These are phyloP conservation scores for Mobula hypostoma DNA, from an alignment of 2,113 vertebrate genomes.

Conservation along the genomic window DNA sequence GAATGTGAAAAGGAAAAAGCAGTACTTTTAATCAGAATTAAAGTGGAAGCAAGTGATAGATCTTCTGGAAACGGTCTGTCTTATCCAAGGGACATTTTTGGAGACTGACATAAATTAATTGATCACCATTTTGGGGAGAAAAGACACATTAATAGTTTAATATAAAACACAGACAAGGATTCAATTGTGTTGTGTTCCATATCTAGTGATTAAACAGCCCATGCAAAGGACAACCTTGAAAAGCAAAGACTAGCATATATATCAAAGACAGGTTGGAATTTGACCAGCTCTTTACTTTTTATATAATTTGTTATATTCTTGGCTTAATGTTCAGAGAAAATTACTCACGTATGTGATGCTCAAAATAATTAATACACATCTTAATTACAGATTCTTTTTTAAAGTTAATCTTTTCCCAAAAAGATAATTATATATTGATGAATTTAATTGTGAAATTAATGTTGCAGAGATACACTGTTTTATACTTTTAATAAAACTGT, in stretches of 20 bases:
- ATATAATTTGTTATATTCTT: slow-evolving; percentile 12
- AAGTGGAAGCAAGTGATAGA: neutral
- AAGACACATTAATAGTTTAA: neutral
- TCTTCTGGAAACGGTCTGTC: neutral
- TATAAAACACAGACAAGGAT: neutral
- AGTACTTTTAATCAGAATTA: neutral
- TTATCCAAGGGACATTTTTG: neutral
- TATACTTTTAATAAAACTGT: neutral
- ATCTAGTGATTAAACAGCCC: neutral
- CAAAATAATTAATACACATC: neutral
- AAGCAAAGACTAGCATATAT: neutral
- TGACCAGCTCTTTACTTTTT: neutral
- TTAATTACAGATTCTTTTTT: neutral
- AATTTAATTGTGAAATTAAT: neutral
- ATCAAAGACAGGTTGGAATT: neutral
- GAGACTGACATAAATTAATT: neutral
- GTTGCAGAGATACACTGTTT: neutral
- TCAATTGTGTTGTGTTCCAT: neutral
- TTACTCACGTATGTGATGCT: neutral
- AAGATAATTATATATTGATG: neutral
- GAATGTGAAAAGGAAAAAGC: slow-evolving; percentile 3
- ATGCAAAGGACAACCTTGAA: neutral
- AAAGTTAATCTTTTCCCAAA: neutral
- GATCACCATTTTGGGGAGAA: too few relatives aligned
- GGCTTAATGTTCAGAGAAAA: slow-evolving; percentile 5